These are phyloP conservation scores for Argyra leucocephala DNA, from an alignment of 2,888 invertebrate species.

Conservation along the genomic window DNA sequence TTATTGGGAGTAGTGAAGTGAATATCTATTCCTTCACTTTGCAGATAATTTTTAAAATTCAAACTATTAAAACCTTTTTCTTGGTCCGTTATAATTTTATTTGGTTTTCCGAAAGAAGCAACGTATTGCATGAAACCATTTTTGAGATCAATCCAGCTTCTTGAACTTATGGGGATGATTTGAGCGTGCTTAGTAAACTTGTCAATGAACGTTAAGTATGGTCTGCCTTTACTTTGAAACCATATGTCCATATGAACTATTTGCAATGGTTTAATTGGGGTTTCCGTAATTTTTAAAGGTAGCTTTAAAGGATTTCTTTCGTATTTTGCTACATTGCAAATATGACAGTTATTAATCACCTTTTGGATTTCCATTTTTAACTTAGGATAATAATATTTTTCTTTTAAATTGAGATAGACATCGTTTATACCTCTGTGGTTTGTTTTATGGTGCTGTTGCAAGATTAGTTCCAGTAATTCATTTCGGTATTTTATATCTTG, in stretches of 20 bases:
- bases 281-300: conserved; percentile 15
- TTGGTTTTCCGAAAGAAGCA: conserved; percentile 17
- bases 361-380: conserved; percentile 13
- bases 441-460: conserved; percentile 13
- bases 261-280: conserved; percentile 14
- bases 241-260: conserved; percentile 14
- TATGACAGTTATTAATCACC: conserved; percentile 17
- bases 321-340: conserved; percentile 15
- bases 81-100: background rate
- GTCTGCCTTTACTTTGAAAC: conserved; percentile 12
- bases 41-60: background rate
- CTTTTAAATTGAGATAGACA: conserved; percentile 13
- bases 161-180: conserved; percentile 12
- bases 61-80: background rate
- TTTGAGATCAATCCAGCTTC: conserved; percentile 13
- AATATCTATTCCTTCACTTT: background rate
- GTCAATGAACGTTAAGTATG: conserved; percentile 13
- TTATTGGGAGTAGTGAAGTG: background rate
- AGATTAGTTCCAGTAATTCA: conserved; percentile 11
- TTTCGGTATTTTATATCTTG: conserved; percentile 14
- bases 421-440: conserved; percentile 19
- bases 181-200: conserved; percentile 18
- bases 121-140: background rate
- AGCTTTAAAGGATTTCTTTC: conserved; percentile 16
- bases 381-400: conserved; percentile 15